These are phyloP conservation scores for Ptilorrhoa leucosticta DNA, from an alignment of 2,113 vertebrate genomes.

Conservation along the genomic window DNA sequence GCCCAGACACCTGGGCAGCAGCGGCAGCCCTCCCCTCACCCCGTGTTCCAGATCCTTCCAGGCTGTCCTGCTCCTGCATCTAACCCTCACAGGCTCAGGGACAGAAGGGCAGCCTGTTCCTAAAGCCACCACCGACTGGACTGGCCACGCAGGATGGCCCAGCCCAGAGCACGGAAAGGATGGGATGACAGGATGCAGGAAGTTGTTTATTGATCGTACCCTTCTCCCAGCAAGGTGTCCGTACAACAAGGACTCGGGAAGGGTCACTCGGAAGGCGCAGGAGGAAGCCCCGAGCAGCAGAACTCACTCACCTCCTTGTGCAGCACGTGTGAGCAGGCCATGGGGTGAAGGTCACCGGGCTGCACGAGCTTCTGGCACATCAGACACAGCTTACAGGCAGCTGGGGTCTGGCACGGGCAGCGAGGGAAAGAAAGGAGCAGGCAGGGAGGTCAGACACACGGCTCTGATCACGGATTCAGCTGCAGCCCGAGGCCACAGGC, in stretches of 20 bases:
- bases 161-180: neutral
- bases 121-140: neutral
- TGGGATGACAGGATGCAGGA: neutral
- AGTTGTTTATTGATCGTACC: neutral
- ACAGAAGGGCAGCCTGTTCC: neutral
- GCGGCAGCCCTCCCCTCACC: neutral
- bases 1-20: neutral
- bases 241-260: neutral
- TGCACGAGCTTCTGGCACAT: slow-evolving; percentile 90
- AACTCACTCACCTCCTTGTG: slow-evolving; percentile 81
- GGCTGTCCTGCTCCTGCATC: neutral
- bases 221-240: neutral
- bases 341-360: slow-evolving; percentile 79
- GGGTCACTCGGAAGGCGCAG: neutral
- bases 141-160: rapidly evolving
- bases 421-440: neutral
- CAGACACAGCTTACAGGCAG: slow-evolving; percentile 82
- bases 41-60: neutral
- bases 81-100: neutral
- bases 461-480: rapidly evolving
- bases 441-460: neutral
- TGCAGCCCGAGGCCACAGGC: neutral
- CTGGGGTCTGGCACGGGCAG: neutral
- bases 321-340: slow-evolving; percentile 82
- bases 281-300: neutral